Percentiles rank a stretch among this genome's conserved stretches.
These are phyloP conservation scores for Drosophila kohkoa DNA, from an alignment of 1,140 invertebrate species.

Conservation along the genomic window DNA sequence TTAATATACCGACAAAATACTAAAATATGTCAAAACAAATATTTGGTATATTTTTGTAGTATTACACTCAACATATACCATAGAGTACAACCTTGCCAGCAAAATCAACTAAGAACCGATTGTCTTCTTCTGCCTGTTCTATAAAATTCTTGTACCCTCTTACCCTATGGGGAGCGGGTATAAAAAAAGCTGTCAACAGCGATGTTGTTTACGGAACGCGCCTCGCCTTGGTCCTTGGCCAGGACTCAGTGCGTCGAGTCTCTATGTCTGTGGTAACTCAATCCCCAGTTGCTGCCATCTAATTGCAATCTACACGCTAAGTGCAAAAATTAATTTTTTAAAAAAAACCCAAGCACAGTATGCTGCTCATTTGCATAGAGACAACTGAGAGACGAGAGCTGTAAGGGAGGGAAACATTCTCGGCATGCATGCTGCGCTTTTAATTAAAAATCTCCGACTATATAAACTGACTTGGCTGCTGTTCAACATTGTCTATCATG, in stretches of 20 bases:
- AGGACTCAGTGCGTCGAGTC: constrained; percentile 11
- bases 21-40: too few species aligned
- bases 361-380: constrained; percentile 64
- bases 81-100: too few species aligned
- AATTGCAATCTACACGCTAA: constrained; percentile 76
- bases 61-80: too few species aligned
- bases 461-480: constrained; percentile 10
- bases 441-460: constrained; percentile 70
- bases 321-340: constrained; percentile 79
- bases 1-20: too few species aligned
- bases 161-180: too few species aligned
- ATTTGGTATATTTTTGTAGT: too few species aligned
- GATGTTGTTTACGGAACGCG: constrained; percentile 23
- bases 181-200: constrained; percentile 28
- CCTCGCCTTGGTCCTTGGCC: constrained; percentile 9
- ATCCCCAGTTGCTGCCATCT: constrained; percentile 50
- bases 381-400: neutral
- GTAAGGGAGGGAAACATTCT: neutral
- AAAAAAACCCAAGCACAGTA: constrained; percentile 37
- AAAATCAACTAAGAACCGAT: too few species aligned
- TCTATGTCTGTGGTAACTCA: constrained; percentile 53
- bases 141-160: too few species aligned
- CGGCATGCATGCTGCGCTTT: constrained; percentile 66
- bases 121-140: too few species aligned
- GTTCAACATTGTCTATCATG: constrained; percentile 29